Conservation (phyloP, 1,140 invertebrate genomes). For the Aphaenogaster ashmeadi region DNA sequence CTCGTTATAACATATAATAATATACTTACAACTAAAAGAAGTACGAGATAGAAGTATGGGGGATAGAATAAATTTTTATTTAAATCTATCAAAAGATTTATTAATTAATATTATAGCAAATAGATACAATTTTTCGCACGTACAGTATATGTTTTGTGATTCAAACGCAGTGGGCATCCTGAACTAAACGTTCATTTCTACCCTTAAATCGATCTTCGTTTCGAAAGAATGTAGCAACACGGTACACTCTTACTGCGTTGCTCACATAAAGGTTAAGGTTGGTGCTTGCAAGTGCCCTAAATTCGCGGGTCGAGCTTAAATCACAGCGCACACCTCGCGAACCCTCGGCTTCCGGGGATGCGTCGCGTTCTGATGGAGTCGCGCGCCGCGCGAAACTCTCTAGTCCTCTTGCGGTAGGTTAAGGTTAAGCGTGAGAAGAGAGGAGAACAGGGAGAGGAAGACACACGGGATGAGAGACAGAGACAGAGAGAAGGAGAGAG, state of each 20-base stretch:
- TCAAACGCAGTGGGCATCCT: background rate
- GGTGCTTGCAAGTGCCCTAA: constrained; percentile 12
- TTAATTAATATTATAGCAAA: background rate
- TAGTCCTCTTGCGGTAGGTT: constrained; percentile 72
- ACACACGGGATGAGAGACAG: constrained; percentile 2
- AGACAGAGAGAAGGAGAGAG: constrained; percentile 4
- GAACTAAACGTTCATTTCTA: background rate
- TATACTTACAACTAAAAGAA: background rate
- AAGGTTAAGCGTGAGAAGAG: constrained; percentile 67
- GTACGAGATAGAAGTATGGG: background rate
- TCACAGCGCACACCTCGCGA: constrained; percentile 32
- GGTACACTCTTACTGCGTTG: background rate
- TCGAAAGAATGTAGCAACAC: background rate
- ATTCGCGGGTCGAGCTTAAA: constrained; percentile 48
- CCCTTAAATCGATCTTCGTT: background rate
- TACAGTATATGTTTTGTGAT: background rate
- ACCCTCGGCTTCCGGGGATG: constrained; percentile 48
- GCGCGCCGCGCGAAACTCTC: constrained; percentile 42
- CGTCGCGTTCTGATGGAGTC: constrained; percentile 57
- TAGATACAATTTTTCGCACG: background rate
- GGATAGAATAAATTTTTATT: background rate
- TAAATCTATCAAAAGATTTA: background rate
- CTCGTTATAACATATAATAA: background rate
- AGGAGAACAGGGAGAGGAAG: background rate
- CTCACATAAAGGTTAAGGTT: constrained; percentile 42